Conservation (phyloP, 2,797 vertebrate species). For the Psittacula derbiana region DNA sequence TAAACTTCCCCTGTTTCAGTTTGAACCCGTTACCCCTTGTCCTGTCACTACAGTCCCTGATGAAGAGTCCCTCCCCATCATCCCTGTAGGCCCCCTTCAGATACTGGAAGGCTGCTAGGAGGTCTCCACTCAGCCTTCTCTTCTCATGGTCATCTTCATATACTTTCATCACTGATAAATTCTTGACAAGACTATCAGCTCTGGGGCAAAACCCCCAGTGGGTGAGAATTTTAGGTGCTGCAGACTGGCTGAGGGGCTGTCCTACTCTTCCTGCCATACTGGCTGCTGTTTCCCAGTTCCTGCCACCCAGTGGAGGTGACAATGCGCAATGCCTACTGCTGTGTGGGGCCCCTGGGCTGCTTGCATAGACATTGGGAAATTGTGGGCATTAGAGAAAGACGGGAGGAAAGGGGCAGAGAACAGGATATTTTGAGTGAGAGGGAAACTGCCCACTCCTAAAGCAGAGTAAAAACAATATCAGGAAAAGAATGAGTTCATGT, state of each 20-base stretch:
- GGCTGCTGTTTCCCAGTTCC: neutral
- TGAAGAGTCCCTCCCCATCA: too few relatives aligned
- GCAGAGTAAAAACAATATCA: rapidly evolving
- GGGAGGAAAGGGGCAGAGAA: neutral
- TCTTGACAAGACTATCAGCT: neutral
- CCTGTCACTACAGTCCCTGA: too few relatives aligned
- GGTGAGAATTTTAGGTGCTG: neutral
- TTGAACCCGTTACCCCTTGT: too few relatives aligned
- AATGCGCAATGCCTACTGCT: rapidly evolving
- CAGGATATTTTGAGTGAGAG: neutral
- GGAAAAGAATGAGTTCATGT: neutral
- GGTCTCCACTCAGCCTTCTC: too few relatives aligned
- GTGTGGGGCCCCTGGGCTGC: rapidly evolving
- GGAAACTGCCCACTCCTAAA: neutral
- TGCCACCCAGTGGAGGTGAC: too few relatives aligned
- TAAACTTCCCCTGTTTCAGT: too few relatives aligned
- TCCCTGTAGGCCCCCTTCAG: too few relatives aligned
- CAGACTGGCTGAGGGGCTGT: neutral
- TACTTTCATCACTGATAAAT: neutral
- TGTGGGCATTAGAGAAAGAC: neutral
- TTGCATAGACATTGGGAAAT: rapidly evolving
- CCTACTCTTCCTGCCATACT: neutral
- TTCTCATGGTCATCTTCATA: neutral
- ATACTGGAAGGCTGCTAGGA: too few relatives aligned
- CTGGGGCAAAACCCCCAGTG: rapidly evolving